Evolutionary conservation across 2,888 invertebrate genomes (phyloP).

Genomic region (Branchinecta sandiegonensis): DNA sequence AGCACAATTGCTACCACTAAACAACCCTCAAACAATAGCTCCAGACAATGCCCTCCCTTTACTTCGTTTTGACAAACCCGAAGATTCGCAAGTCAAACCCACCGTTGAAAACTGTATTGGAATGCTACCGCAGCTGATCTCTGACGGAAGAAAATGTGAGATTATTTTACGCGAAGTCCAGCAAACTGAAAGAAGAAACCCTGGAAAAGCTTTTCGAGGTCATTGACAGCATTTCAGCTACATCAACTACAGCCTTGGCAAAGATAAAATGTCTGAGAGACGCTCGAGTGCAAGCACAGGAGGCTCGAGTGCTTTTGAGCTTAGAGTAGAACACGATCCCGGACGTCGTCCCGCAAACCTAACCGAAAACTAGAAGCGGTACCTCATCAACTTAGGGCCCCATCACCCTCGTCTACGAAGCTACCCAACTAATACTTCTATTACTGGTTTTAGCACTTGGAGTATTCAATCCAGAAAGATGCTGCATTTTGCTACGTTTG

Average conservation of each 20-base stretch:
- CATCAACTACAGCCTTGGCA: background rate
- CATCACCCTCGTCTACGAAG: background rate
- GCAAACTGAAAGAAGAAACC: constrained; percentile 6
- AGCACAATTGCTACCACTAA: background rate
- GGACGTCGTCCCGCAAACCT: constrained; percentile 11
- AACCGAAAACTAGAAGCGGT: background rate
- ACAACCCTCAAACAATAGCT: constrained; percentile 9
- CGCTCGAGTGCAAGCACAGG: too few relatives aligned
- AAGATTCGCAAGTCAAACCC: background rate
- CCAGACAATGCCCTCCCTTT: background rate
- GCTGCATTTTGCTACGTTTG: constrained; percentile 15
- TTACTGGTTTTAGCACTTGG: background rate
- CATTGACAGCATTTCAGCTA: background rate
- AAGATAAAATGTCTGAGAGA: too few relatives aligned
- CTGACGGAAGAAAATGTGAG: constrained; percentile 14
- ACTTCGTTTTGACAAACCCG: background rate
- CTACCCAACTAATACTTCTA: constrained; percentile 5
- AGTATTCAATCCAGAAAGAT: constrained; percentile 8
- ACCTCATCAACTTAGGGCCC: constrained; percentile 9
- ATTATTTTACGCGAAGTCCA: background rate
- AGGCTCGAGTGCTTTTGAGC: constrained; percentile 1
- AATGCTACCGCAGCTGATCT: constrained; percentile 6
- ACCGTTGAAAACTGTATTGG: constrained; percentile 6
- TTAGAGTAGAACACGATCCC: constrained; percentile 11
- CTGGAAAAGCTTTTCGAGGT: constrained; percentile 2